phyloP scores from a whole-genome alignment of 2,797 vertebrate genomes.

The Mus minutoides region DNA sequence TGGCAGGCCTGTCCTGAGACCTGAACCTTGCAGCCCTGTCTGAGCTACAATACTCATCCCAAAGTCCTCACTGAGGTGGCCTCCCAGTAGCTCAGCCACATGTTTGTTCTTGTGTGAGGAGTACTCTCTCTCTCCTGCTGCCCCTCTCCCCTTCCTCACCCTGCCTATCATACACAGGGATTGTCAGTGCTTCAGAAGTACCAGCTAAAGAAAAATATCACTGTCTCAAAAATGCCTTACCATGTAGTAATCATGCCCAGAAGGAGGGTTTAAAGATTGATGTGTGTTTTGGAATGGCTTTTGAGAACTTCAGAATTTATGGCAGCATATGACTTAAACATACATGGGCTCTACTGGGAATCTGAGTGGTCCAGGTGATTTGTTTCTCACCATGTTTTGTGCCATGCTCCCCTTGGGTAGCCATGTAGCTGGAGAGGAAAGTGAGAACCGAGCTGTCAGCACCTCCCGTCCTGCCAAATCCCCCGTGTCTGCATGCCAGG shows the following conservation, averaged over 20 bases:
- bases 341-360: rapidly evolving
- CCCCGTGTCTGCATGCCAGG: constrained; percentile 4
- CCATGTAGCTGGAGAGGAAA: background rate
- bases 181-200: constrained; percentile 11
- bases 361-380: background rate
- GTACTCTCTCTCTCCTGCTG: background rate
- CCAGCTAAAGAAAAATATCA: background rate
- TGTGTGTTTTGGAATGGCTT: background rate
- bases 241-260: background rate
- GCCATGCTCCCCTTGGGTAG: rapidly evolving
- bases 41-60: background rate
- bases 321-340: background rate
- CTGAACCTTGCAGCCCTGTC: background rate
- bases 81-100: background rate
- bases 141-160: background rate
- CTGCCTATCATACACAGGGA: background rate
- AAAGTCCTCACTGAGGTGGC: background rate
- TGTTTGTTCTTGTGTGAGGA: background rate
- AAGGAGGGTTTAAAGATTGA: background rate
- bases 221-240: background rate
- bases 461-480: constrained; percentile 44
- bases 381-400: background rate
- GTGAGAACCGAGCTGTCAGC: constrained; percentile 64
- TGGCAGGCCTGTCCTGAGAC: no score
- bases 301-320: constrained; percentile 15